These are phyloP conservation scores for Mizuhopecten yessoensis DNA, from an alignment of 1,140 invertebrate species.

Conservation along the genomic window DNA sequence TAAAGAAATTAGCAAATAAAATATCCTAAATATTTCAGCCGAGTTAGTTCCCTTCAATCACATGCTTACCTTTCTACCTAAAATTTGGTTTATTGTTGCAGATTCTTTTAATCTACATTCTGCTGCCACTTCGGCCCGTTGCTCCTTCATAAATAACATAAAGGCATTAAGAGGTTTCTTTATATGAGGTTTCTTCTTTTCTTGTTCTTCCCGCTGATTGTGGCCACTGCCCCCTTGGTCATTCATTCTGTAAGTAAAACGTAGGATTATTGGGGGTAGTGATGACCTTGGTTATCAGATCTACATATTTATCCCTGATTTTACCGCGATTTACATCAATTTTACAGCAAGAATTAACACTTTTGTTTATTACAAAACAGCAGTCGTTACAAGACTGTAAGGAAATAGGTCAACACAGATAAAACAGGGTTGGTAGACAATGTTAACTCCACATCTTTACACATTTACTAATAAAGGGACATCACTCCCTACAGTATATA, in stretches of 20 bases:
- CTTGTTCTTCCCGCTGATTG: conserved; percentile 65
- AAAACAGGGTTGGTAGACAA: no score
- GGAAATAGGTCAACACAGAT: no score
- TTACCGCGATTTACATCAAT: no score
- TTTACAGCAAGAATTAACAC: no score
- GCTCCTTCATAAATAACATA: conserved; percentile 99
- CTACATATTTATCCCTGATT: no score
- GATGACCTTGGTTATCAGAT: no score
- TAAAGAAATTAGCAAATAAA: background rate
- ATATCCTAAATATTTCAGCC: background rate
- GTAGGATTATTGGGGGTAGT: no score
- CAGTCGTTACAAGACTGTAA: no score
- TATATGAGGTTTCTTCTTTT: conserved; percentile 90
- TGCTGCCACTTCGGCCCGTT: conserved; percentile 98
- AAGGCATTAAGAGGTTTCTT: conserved; percentile 99
- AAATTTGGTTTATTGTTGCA: conserved; percentile 99
- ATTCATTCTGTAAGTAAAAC: conserved; percentile 41
- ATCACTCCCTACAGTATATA: no score
- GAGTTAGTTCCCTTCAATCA: conserved; percentile 4
- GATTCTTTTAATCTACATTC: conserved; percentile 99
- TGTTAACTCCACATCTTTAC: no score
- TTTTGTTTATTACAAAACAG: no score
- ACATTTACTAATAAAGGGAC: no score
- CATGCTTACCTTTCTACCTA: conserved; percentile 94
- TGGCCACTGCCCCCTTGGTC: conserved; percentile 62